These are phyloP conservation scores for Onychorhynchus coronatus DNA, from an alignment of 2,113 vertebrate genomes.

Conservation along the genomic window DNA sequence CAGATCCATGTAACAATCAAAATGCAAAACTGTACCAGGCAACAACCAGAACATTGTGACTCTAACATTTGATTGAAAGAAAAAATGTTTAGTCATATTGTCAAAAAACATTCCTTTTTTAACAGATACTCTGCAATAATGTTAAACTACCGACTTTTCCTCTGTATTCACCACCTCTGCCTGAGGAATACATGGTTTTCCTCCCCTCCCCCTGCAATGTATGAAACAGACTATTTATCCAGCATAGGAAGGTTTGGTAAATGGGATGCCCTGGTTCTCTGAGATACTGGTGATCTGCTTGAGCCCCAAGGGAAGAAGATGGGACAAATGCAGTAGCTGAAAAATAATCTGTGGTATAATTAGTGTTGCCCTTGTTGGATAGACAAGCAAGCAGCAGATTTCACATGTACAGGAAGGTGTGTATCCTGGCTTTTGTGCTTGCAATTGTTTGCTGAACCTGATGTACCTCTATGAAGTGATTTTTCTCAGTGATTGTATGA, in stretches of 20 bases:
- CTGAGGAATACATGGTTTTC: not conserved
- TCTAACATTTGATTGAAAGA: not conserved
- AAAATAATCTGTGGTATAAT: not conserved
- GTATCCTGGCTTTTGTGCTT: not conserved
- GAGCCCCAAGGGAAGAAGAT: not conserved
- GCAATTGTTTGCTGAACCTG: not conserved
- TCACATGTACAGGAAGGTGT: not conserved
- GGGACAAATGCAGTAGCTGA: not conserved
- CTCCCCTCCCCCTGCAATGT: fast-evolving
- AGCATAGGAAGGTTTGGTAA: not conserved
- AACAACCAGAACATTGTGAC: not conserved
- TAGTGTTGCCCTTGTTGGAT: not conserved
- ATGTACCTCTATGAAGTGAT: not conserved
- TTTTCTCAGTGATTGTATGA: not conserved
- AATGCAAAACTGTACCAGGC: not conserved
- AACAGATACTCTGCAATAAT: not conserved
- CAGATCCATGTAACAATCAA: not conserved
- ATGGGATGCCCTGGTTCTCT: not conserved
- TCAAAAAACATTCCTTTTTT: not conserved
- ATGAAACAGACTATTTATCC: not conserved
- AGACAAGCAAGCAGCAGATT: not conserved
- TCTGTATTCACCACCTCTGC: not conserved
- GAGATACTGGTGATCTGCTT: not conserved
- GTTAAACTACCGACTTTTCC: not conserved
- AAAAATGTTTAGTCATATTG: not conserved